Evolutionary conservation across 2,797 vertebrate species (phyloP).

Genomic region (Scleropages formosus): DNA sequence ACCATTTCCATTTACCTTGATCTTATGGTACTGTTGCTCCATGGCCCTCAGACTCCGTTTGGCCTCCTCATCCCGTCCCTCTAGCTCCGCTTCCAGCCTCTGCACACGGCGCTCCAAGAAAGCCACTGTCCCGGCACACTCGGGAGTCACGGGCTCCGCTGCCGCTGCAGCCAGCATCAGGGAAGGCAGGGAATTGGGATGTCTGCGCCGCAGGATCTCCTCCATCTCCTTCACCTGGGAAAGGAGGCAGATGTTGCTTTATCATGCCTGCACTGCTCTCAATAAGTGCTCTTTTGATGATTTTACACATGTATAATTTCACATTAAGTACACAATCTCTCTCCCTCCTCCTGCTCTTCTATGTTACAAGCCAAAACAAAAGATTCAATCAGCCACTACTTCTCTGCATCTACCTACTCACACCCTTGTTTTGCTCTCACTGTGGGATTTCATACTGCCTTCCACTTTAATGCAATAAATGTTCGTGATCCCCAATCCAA

Average conservation of each 20-base stretch:
- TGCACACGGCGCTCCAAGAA: conserved; percentile 84
- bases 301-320: conserved; percentile 26
- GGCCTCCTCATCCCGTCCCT: conserved; percentile 83
- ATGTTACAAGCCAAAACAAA: conserved; percentile 12
- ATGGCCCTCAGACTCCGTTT: conserved; percentile 82
- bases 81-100: conserved; percentile 85
- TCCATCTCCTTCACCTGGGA: conserved; percentile 71
- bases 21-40: conserved; percentile 87
- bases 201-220: conserved; percentile 73
- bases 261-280: background rate
- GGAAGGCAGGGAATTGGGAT: conserved; percentile 88
- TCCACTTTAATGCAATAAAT: no score
- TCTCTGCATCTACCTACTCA: background rate
- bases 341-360: conserved; percentile 2
- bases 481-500: no score
- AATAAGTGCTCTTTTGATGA: conserved; percentile 22
- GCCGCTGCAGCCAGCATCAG: conserved; percentile 83
- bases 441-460: no score
- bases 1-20: conserved; percentile 72
- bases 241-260: background rate
- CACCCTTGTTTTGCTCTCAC: background rate
- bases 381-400: background rate
- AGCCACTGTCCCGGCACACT: conserved; percentile 54
- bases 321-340: conserved; percentile 31
- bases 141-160: conserved; percentile 23